Percentiles rank a stretch among this genome's conserved stretches.
Evolutionary conservation across 1,140 invertebrate genomes (phyloP).

Genomic region (Eurytemora carolleeae): DNA sequence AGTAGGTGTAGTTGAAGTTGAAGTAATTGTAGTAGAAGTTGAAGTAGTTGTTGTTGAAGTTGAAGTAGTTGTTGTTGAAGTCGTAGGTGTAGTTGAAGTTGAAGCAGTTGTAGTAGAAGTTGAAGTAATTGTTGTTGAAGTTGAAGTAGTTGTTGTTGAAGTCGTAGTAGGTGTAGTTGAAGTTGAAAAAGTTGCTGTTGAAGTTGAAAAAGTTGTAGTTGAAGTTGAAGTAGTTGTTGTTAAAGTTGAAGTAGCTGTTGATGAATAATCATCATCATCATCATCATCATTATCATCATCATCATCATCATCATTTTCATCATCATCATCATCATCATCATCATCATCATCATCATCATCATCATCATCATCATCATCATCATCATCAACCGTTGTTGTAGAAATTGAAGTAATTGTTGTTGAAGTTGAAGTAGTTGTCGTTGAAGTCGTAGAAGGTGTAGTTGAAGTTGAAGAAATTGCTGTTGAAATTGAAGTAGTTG

Average conservation of each 20-base stretch:
- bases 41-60: neutral
- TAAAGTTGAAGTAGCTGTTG: too few species aligned
- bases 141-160: neutral
- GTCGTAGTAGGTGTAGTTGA: neutral
- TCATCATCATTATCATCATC: too few species aligned
- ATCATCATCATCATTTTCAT: too few species aligned
- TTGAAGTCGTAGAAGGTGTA: neutral
- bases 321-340: too few species aligned
- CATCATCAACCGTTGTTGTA: neutral
- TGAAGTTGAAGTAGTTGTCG: neutral
- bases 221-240: neutral
- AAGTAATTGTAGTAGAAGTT: slow-evolving; percentile 1
- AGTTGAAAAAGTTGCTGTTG: neutral
- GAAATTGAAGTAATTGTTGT: neutral
- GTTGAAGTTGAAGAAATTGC: neutral
- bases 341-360: too few species aligned
- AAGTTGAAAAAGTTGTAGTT: neutral
- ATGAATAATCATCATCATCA: too few species aligned
- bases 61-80: neutral
- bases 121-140: neutral
- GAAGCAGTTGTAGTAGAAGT: neutral
- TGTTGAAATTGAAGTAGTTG: neutral
- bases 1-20: neutral
- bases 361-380: too few species aligned
- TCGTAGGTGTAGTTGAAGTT: neutral